phyloP scores from a whole-genome alignment of 2,888 invertebrate species.

The Caenorhabditis macrosperma region DNA sequence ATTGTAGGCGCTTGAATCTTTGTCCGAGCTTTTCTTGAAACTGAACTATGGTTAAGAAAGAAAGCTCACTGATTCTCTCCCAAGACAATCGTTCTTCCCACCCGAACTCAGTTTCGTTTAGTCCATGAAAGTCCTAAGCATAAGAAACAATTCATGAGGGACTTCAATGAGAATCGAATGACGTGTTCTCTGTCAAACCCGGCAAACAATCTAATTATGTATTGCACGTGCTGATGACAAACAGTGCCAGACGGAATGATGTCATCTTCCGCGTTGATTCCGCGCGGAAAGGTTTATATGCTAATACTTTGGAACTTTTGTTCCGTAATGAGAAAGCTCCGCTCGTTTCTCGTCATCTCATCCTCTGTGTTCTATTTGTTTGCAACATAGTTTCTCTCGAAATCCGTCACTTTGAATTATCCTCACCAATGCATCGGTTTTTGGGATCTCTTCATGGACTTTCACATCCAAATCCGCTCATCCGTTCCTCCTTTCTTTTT shows the following conservation, averaged over 20 bases:
- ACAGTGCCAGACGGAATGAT: slow-evolving; percentile 1
- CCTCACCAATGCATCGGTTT: not conserved
- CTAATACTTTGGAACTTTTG: no score
- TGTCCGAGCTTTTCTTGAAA: not conserved
- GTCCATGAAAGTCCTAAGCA: no score
- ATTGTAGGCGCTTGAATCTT: slow-evolving; percentile 17
- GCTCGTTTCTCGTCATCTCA: no score
- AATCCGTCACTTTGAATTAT: slow-evolving; percentile 4
- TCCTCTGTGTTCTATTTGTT: not conserved
- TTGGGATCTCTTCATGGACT: slow-evolving; percentile 1
- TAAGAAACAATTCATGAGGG: no score
- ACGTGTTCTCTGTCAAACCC: not conserved
- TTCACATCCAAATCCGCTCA: slow-evolving; percentile 24
- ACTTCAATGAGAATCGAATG: not conserved
- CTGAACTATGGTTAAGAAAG: slow-evolving; percentile 29
- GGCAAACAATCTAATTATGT: not conserved
- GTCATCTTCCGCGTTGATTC: slow-evolving; percentile 13
- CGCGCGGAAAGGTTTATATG: not conserved
- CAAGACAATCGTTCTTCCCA: no score
- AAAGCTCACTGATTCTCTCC: not conserved
- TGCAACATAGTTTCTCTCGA: not conserved
- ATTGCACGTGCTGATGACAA: not conserved
- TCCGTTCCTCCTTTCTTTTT: slow-evolving; percentile 2
- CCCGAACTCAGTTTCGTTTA: no score
- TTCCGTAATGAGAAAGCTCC: no score